Percentiles rank a stretch among this genome's conserved stretches.
Conservation (phyloP, 1,140 invertebrate species). For the Carposina sasakii region DNA sequence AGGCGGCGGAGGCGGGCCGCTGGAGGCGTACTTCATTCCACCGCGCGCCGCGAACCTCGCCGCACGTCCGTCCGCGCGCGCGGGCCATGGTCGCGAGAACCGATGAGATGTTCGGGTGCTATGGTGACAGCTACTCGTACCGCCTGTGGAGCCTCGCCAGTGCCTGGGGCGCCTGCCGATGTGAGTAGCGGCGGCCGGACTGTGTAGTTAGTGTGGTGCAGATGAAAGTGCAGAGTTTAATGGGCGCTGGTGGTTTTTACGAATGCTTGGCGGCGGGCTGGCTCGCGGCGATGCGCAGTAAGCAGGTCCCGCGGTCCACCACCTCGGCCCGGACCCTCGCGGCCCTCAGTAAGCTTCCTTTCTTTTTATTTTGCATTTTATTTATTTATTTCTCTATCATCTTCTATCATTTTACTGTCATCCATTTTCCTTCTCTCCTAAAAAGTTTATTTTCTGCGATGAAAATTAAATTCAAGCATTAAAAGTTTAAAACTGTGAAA, state of each 20-base stretch:
- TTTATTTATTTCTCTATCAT: slow-evolving; percentile 27
- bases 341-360: slow-evolving; percentile 70
- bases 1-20: slow-evolving; percentile 48
- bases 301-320: slow-evolving; percentile 68
- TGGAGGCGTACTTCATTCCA: slow-evolving; percentile 47
- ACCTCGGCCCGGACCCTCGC: slow-evolving; percentile 70
- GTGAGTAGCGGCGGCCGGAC: slow-evolving; percentile 70
- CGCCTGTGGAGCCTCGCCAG: slow-evolving; percentile 81
- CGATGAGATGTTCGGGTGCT: slow-evolving; percentile 78
- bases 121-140: slow-evolving; percentile 80
- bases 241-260: slow-evolving; percentile 67
- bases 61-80: slow-evolving; percentile 46
- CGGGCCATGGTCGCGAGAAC: slow-evolving; percentile 78
- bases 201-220: slow-evolving; percentile 36
- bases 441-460: background rate
- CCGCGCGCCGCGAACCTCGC: slow-evolving; percentile 51
- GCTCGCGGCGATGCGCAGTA: slow-evolving; percentile 70
- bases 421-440: background rate
- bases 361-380: slow-evolving; percentile 50
- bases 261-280: slow-evolving; percentile 62
- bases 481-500: background rate
- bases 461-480: background rate
- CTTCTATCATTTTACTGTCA: background rate
- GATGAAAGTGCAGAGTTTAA: slow-evolving; percentile 67
- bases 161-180: slow-evolving; percentile 79